Base-by-base conservation (phyloP, 2,113 vertebrate genomes). In the Cricetomys ansorgei region DNA sequence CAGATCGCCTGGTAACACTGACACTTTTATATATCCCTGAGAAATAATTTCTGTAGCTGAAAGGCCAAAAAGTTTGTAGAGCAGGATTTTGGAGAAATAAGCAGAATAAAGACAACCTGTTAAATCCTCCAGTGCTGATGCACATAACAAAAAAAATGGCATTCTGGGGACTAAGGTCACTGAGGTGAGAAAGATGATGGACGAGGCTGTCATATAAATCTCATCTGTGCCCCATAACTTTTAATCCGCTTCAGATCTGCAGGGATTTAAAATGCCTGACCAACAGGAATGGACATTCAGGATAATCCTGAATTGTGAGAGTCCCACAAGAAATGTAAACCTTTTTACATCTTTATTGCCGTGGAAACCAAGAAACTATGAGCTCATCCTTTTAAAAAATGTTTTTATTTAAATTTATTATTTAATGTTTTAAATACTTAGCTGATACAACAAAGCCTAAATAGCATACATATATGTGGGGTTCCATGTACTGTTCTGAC, bases 11-110 rank as follows among this genome's bases (percentile, higher is more conserved):
- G 76, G 85, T 79, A 95, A 92, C 95, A 97, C 0, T 95, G 97
- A 96, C 97, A 98, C 88, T 96, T 97, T 98, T 95, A 97, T 97
- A 91, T 95, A 75, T 97, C 91, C 88, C 88, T 83, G 85, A 98
- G 92, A 97, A 96, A 97, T 97, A 73, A 94, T 96, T 98, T 97
- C 92, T 94, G 80, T 83, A 95, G 95, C 88, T 87, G 96, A 97
- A 96, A 97, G 95, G 92, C 94, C 96, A 91, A 94, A 96, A 97
- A 97, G 90, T 98, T 97, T 96, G 92, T 86, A 95, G n/a, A 92
- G 86, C 43, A 92, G 91, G 81, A 89, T 94, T 97, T 97, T 96
- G 77, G 81, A 97, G 95, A 97, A 97, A 97, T 96, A 97, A 97
- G 97, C 91, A 96, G 95, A 98, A 96, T 91, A 95, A 96, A 97